Base-by-base conservation (phyloP, 2,113 vertebrate genomes). In the Thalassarche chlororhynchos region DNA sequence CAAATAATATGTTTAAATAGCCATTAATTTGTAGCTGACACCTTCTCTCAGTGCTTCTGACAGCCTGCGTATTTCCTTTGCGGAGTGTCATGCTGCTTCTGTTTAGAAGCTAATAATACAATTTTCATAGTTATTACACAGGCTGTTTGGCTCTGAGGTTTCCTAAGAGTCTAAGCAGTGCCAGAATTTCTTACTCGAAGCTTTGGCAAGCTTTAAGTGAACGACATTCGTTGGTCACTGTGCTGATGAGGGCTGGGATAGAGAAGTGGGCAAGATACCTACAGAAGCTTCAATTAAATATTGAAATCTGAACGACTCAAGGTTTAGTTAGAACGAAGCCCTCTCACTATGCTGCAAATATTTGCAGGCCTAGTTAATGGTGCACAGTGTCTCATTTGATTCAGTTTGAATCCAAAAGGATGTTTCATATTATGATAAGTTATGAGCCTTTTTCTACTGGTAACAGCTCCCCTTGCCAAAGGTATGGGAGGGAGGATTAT, bases 1-100 rank as follows among this genome's bases (percentile, higher is more conserved):
- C 61, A 94, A 94, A 87, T 95, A 90, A 57, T 87, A 81, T 90
- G 47, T 90, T 97, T 97, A 93, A 95, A 89, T 96, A 91, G 75
- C 79, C 85, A 89, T 94, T 87, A 93, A 81, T 91, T 98, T 81
- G 75, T 92, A 79, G 72, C 92, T 96, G 87, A 92, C 68, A 93
- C 61, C 87, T 58, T 70, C 36, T 94, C 70, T 96, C 87, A 72
- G 65, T 95, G 92, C 66, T 76, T 84, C 40, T 91, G 85, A 87
- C 68, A 90, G 70, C 34, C 81, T 47, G 62, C 12, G 2, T 69
- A 68, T 93, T 97, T 97, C 85, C 78, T 97, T 77, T 94, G 89
- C 26, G 17, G 70, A 72, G 40, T 89, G 65, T 95, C 92, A 69
- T 90, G 68, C 91, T 94, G 90, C 90, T 96, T 97, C 93, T 96